Base-by-base conservation (phyloP, 2,113 vertebrate species). In the Coreoperca whiteheadi region DNA sequence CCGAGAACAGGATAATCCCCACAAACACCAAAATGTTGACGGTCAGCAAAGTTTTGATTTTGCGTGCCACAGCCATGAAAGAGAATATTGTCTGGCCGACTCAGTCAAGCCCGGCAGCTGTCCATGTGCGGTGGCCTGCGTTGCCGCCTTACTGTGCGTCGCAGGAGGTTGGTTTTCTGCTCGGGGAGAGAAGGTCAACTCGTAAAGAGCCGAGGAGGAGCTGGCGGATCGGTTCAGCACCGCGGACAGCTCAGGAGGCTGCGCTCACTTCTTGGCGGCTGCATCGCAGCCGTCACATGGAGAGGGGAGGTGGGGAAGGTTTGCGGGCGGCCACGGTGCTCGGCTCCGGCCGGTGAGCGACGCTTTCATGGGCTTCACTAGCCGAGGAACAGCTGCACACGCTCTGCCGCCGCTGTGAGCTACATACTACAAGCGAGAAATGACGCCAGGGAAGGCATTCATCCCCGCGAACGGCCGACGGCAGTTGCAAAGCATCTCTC, bases 1-100 rank as follows among this genome's bases (percentile, higher is more conserved):
- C 98, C 43, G 98, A 99, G 95, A 99, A 99, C 87, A 99, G 93
- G 89, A 99, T 96, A 92, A 99, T 97, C 66, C 97, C 98, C 91
- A 98, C 97, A 71, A 99, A 99, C 89, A 98, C 98, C 81, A 99
- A 90, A 85, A 99, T 98, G 96, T 99, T 99, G 88, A 99, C 97
- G 87, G 98, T 99, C 96, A 99, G 96, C 96, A 99, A 96, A 97
- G 98, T 99, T 97, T 97, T 98, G 94, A 99, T 97, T 95, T 96
- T 98, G 93, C 98, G 96, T 96, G 98, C 97, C 95, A 97, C 96
- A 96, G 98, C 98, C 98, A 99, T 99, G 96, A 95, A 96, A 94
- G 91, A 88, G 89, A 78, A 87, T 86, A 85, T 91, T 68, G 91
- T 92, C 90, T 75, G 91, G 89, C 83, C 87, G 89, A 93, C 88